A percentile compares a stretch with the other conserved stretches of the same genome.
These are phyloP conservation scores for Tetrapedia diversipes DNA, from an alignment of 2,888 invertebrate genomes.

Conservation along the genomic window DNA sequence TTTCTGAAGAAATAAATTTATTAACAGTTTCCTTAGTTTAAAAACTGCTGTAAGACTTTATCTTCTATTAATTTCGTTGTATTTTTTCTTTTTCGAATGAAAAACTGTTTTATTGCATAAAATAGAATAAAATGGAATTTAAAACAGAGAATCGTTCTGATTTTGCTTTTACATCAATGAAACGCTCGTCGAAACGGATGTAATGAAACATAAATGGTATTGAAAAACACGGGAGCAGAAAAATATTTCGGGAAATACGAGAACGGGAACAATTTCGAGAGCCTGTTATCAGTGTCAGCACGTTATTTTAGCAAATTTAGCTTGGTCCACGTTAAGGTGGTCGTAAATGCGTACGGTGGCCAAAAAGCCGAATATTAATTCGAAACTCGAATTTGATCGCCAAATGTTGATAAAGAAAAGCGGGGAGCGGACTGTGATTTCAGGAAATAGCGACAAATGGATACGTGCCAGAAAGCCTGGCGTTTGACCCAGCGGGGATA, in stretches of 20 bases:
- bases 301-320: slow-evolving; percentile 46
- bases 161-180: not conserved
- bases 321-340: slow-evolving; percentile 27
- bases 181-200: not conserved
- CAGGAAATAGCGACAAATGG: slow-evolving; percentile 60
- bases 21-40: too few species aligned
- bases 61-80: too few species aligned
- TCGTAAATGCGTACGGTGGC: slow-evolving; percentile 24
- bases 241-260: not conserved
- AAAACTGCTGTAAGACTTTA: too few species aligned
- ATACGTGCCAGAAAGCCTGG: slow-evolving; percentile 70
- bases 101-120: not conserved
- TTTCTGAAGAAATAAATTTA: too few species aligned
- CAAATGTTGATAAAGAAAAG: slow-evolving; percentile 63
- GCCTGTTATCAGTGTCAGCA: slow-evolving; percentile 49
- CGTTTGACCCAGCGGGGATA: slow-evolving; percentile 46
- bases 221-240: not conserved
- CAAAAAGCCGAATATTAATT: slow-evolving; percentile 64
- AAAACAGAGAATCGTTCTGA: not conserved
- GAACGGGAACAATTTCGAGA: slow-evolving; percentile 13
- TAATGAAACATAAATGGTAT: not conserved
- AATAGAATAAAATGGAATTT: not conserved
- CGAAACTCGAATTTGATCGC: slow-evolving; percentile 68
- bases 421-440: slow-evolving; percentile 48
- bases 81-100: too few species aligned